Conservation (phyloP, 2,113 vertebrate genomes). For the Centropus bengalensis region DNA sequence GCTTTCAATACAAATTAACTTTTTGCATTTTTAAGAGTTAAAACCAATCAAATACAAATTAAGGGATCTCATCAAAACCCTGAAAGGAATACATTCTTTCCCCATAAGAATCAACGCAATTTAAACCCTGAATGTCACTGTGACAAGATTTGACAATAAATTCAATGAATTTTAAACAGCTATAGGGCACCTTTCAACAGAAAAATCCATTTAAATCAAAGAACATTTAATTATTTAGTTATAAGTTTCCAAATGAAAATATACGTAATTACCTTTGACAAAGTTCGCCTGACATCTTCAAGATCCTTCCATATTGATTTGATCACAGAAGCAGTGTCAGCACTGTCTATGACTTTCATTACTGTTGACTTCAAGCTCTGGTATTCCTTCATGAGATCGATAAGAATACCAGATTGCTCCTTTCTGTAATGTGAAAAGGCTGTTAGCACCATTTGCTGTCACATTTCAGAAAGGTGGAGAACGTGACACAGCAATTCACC, state of each 20-base stretch:
- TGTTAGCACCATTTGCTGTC: neutral
- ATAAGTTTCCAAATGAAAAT: neutral
- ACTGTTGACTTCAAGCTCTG: conserved; percentile 83
- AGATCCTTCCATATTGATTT: conserved; percentile 84
- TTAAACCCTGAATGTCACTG: neutral
- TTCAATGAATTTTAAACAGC: neutral
- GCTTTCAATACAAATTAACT: neutral
- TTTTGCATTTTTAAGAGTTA: neutral
- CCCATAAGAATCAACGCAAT: neutral
- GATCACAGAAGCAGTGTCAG: conserved; percentile 75
- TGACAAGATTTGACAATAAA: neutral
- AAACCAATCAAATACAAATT: neutral
- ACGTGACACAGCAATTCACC: neutral
- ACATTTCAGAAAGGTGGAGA: neutral
- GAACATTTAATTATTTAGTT: neutral
- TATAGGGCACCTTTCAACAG: neutral
- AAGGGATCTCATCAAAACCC: neutral
- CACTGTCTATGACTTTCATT: conserved; percentile 80
- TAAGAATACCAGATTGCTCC: conserved; percentile 83
- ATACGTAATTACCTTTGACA: conserved; percentile 80
- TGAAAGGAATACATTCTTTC: neutral
- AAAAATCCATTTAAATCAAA: neutral
- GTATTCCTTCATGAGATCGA: conserved; percentile 86
- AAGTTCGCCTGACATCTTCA: conserved; percentile 84
- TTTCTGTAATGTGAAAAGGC: conserved; percentile 77